Percentiles rank a stretch among this genome's conserved stretches.
These are phyloP conservation scores for Balearica regulorum DNA, from an alignment of 2,797 vertebrate genomes.

Conservation along the genomic window DNA sequence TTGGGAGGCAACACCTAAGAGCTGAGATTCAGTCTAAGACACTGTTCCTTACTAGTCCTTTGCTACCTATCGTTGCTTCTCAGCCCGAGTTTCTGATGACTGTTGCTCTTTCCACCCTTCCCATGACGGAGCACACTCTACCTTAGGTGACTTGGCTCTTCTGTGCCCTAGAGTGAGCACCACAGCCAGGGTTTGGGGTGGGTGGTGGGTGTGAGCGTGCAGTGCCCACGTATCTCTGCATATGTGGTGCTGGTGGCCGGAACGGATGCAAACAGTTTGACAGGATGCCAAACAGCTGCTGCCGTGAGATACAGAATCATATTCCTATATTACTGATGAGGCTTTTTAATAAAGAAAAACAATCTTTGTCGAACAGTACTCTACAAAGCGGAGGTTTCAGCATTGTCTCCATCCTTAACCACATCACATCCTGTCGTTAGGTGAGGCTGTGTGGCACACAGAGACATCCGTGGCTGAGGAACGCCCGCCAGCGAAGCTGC, in stretches of 20 bases:
- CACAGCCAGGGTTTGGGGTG: not conserved
- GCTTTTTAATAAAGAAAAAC: not conserved
- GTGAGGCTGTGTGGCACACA: not conserved
- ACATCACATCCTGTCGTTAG: not conserved
- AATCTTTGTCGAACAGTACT: not conserved
- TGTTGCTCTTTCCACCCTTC: not conserved
- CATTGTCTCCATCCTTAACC: not conserved
- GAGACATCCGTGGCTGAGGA: not conserved
- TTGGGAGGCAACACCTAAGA: not conserved
- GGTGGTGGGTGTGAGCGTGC: not conserved
- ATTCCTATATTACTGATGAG: not conserved
- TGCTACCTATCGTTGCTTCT: not conserved
- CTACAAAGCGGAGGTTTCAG: not conserved
- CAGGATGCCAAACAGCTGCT: not conserved
- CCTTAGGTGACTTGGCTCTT: not conserved
- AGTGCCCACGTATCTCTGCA: accelerated
- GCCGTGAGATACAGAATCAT: not conserved
- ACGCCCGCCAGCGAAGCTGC: accelerated
- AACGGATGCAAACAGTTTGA: not conserved
- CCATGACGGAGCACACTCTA: accelerated
- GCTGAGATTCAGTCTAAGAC: not conserved
- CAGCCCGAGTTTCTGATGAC: not conserved
- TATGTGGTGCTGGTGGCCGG: not conserved
- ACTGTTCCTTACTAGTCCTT: not conserved
- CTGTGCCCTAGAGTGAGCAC: not conserved